Evolutionary conservation across 1,140 invertebrate genomes (phyloP).

Genomic region (Polypedilum vanderplanki): DNA sequence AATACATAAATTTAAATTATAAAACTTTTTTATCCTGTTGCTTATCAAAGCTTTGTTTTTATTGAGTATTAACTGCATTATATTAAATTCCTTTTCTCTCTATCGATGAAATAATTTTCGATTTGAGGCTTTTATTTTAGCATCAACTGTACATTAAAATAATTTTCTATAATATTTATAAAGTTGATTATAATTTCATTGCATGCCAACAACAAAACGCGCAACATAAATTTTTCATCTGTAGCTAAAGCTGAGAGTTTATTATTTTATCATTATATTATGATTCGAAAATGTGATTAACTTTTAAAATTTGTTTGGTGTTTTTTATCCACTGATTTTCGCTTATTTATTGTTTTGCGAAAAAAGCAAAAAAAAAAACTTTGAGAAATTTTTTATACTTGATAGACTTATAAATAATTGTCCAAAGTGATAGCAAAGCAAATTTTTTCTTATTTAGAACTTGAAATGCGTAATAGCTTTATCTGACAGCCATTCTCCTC

Average conservation of each 20-base stretch:
- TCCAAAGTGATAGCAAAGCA: not conserved
- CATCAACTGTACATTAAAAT: not conserved
- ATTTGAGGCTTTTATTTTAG: not conserved
- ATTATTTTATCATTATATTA: constrained; percentile 1
- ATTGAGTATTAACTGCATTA: too few species aligned
- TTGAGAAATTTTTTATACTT: not conserved
- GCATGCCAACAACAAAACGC: not conserved
- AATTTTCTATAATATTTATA: not conserved
- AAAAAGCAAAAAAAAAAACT: not conserved
- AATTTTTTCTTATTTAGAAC: too few species aligned
- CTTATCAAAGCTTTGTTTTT: too few species aligned
- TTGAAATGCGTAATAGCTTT: not conserved
- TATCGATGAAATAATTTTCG: not conserved
- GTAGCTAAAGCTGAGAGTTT: not conserved
- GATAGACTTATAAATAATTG: constrained; percentile 19
- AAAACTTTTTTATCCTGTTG: too few species aligned
- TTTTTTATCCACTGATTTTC: constrained; percentile 13
- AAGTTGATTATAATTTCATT: not conserved
- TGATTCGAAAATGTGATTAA: constrained; percentile 14
- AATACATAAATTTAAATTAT: too few species aligned
- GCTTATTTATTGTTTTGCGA: not conserved
- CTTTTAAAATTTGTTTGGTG: not conserved
- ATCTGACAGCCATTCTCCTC: not conserved
- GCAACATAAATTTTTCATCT: not conserved
- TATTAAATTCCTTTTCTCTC: too few species aligned